Base-by-base conservation (phyloP, 2,888 invertebrate species). In the Ashinkailepas kermadecensis region DNA sequence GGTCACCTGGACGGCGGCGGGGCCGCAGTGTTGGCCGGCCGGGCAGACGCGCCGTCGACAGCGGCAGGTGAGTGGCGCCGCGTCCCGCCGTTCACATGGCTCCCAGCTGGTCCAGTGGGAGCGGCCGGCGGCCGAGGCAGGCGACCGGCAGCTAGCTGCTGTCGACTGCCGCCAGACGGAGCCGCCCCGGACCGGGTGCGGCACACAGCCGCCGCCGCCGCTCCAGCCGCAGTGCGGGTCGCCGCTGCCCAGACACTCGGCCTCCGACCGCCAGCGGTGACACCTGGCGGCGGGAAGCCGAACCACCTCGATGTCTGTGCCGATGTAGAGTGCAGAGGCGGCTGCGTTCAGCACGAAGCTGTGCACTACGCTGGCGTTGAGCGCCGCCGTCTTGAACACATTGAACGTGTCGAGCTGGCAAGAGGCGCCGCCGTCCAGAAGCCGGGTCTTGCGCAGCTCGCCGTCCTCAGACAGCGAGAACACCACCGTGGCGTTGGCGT, bases 201-300 rank as follows among this genome's bases (percentile, higher is more conserved):
- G 89, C 0, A 92, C 91, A 86, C 97, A 97, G 39, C 89, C 88
- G 84, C 91, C 88, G 10, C 91, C 88, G 11, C 91, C 89, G 88
- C 96, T 93, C 97, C 97, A 97, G 0, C 96, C 97, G 87, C 97
- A 97, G 87, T 97, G 95, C 0, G 97, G 97, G 88, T 97, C 97
- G 88, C 93, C 93, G 0, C 96, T 93, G 85, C 92, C 92, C 70
- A 94, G 87, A 87, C 97, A 97, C 12, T 93, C 91, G 12, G 90
- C 88, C 81, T 91, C 90, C 12, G 91, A 91, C 13, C 89, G 89
- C 87, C 94, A 93, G 3, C 95, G 91, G 62, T 89, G 89, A 86
- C 97, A 97, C 78, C 95, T 93, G 83, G 93, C 91, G 0, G 93
- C 92, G 0, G 94, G 91, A 81, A 97, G 90, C 64, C 93, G 92